Conservation (phyloP, 2,797 vertebrate genomes). For the Melanotaenia pygmaea region DNA sequence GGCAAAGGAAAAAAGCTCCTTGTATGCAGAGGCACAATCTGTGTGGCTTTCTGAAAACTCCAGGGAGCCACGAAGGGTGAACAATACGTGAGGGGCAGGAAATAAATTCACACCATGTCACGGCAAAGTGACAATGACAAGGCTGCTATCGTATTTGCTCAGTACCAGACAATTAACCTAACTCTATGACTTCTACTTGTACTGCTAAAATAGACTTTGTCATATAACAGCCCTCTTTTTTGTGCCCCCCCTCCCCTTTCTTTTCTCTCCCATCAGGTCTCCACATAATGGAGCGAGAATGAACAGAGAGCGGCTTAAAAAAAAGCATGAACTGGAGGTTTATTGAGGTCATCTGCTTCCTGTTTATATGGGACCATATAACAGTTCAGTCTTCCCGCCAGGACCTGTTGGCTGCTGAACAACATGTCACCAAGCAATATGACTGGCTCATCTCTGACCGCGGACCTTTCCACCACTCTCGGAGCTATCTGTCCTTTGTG, state of each 20-base stretch:
- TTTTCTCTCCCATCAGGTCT: constrained; percentile 86
- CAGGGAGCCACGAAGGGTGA: constrained; percentile 36
- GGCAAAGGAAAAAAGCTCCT: constrained; percentile 64
- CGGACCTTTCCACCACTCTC: constrained; percentile 99
- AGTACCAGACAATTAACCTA: constrained; percentile 67
- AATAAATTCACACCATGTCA: constrained; percentile 65
- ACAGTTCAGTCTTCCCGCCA: constrained; percentile 97
- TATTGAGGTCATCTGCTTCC: constrained; percentile 99
- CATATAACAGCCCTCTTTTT: constrained; percentile 63
- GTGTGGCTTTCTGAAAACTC: constrained; percentile 38
- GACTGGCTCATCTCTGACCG: constrained; percentile 99
- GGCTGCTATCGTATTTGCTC: constrained; percentile 67
- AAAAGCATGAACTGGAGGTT: constrained; percentile 99
- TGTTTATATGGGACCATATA: constrained; percentile 99
- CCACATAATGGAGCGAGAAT: constrained; percentile 99
- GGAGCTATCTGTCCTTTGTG: constrained; percentile 99
- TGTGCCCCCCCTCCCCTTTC: constrained; percentile 37
- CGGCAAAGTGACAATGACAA: constrained; percentile 63
- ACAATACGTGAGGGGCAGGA: constrained; percentile 34
- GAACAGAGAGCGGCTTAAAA: constrained; percentile 99
- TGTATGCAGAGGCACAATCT: constrained; percentile 38
- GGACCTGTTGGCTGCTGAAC: constrained; percentile 93
- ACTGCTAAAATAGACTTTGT: constrained; percentile 64
- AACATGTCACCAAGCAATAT: constrained; percentile 99
- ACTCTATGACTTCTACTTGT: constrained; percentile 60